These are phyloP conservation scores for Drosophila neonasuta DNA, from an alignment of 2,888 invertebrate genomes.

Conservation along the genomic window DNA sequence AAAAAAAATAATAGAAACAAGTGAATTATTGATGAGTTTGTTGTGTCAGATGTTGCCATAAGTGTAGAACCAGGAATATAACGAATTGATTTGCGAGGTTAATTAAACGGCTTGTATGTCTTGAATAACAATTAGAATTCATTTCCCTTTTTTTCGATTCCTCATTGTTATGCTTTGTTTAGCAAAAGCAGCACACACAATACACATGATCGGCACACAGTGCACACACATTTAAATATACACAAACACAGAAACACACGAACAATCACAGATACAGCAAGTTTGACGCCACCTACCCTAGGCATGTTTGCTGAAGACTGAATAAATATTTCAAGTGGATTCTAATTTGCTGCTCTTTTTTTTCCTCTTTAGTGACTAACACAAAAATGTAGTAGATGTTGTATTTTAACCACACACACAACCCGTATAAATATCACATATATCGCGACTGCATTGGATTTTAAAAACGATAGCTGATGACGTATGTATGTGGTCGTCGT, in stretches of 20 bases:
- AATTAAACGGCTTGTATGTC: constrained; percentile 2
- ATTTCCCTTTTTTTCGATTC: constrained; percentile 9
- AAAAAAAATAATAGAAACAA: constrained; percentile 14
- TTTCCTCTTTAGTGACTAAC: constrained; percentile 29
- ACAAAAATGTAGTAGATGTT: constrained; percentile 20
- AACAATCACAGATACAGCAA: not conserved
- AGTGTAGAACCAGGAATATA: constrained; percentile 9
- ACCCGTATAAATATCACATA: constrained; percentile 14
- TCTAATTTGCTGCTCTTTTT: constrained; percentile 20
- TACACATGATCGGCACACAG: constrained; percentile 34
- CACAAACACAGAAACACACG: not conserved
- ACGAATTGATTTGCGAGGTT: constrained; percentile 19
- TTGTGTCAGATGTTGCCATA: not conserved
- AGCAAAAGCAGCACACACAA: constrained; percentile 32
- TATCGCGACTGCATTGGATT: constrained; percentile 33
- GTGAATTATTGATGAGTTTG: not conserved
- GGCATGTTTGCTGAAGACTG: constrained; percentile 57
- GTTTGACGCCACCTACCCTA: constrained; percentile 60
- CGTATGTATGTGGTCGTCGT: constrained; percentile 46
- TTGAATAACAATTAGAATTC: constrained; percentile 34
- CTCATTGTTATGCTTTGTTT: constrained; percentile 46
- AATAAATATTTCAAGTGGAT: constrained; percentile 32
- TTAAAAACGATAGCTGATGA: constrained; percentile 27
- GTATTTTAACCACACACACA: constrained; percentile 16
- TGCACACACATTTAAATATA: constrained; percentile 1